Percentiles rank a stretch among this genome's conserved stretches.
Conservation (phyloP, 2,888 invertebrate genomes). For the Notodonta dromedarius region DNA sequence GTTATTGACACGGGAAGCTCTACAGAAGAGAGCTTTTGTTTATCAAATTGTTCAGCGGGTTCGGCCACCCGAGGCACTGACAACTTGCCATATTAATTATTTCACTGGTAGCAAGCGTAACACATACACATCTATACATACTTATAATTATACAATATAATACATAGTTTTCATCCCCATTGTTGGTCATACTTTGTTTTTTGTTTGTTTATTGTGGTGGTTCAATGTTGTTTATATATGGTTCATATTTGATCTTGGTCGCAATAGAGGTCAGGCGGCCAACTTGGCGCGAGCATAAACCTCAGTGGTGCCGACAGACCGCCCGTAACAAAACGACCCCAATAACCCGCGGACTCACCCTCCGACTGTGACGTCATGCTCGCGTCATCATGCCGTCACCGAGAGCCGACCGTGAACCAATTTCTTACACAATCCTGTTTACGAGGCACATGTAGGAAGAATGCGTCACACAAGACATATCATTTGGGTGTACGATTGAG, state of each 20-base stretch:
- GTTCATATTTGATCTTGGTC: neutral
- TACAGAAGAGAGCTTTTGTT: too few species aligned
- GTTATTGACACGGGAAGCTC: too few species aligned
- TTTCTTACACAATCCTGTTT: constrained; percentile 14
- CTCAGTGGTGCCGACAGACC: neutral
- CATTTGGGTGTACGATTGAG: neutral
- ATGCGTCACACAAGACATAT: constrained; percentile 6
- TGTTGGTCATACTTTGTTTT: too few species aligned
- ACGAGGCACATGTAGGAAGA: constrained; percentile 13
- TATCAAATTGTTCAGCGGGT: too few species aligned
- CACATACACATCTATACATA: too few species aligned
- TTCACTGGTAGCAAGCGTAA: too few species aligned
- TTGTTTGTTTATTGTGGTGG: too few species aligned
- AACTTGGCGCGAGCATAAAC: neutral
- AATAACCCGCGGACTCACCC: constrained; percentile 13
- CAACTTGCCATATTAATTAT: too few species aligned
- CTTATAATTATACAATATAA: too few species aligned
- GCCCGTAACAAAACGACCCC: constrained; percentile 10
- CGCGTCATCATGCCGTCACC: constrained; percentile 29
- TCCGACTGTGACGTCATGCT: constrained; percentile 26
- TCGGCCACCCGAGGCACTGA: too few species aligned
- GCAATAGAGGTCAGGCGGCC: neutral
- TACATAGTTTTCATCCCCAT: too few species aligned
- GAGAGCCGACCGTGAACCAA: constrained; percentile 8
- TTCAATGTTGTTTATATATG: too few species aligned